phyloP scores from a whole-genome alignment of 2,888 invertebrate genomes.

The Drosophila dives region DNA sequence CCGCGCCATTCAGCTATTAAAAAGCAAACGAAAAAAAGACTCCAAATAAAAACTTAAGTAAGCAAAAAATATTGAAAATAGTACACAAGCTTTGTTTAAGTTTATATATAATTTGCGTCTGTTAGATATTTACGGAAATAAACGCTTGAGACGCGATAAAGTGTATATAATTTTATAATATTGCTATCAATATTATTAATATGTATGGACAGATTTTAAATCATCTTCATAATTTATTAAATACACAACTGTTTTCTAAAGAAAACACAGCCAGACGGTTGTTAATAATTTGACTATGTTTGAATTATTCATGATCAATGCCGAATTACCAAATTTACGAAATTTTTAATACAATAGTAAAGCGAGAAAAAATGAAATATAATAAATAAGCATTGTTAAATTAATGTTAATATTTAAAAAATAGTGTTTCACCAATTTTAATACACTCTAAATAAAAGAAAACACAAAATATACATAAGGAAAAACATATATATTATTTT shows the following conservation, averaged over 20 bases:
- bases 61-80: background rate
- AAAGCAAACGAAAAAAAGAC: background rate
- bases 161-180: background rate
- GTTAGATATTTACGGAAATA: background rate
- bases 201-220: background rate
- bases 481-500: background rate
- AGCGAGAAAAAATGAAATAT: slow-evolving; percentile 2
- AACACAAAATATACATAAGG: background rate
- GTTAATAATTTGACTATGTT: background rate
- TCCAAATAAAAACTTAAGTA: background rate
- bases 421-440: background rate
- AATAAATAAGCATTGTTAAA: slow-evolving; percentile 1
- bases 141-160: background rate
- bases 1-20: slow-evolving; percentile 10
- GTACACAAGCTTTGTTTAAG: background rate
- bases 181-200: background rate
- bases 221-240: background rate
- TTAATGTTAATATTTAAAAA: background rate
- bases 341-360: background rate
- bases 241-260: background rate
- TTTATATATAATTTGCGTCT: background rate
- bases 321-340: background rate
- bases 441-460: background rate
- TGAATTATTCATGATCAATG: background rate
- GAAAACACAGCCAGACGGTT: background rate